Base-by-base conservation (phyloP, 2,888 invertebrate species). In the Pristionchus mayeri region DNA sequence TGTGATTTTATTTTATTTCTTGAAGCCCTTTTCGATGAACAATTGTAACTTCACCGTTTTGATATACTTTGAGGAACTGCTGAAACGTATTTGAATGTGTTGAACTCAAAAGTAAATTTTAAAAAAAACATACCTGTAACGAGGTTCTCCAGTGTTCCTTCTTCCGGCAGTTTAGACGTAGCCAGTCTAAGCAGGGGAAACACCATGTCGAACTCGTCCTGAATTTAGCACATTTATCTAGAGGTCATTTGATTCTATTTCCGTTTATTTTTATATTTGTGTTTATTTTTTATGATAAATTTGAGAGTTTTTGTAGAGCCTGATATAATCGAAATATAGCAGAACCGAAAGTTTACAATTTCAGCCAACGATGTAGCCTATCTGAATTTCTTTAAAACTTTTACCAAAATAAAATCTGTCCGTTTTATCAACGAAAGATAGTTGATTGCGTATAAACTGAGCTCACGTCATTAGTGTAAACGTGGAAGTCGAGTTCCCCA, bases 141-240 rank as follows among this genome's bases (percentile, higher is more conserved):
- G 0, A 88, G 85, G 30, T 86, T 84, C 11, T 86, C 84, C 57
- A 90, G 82, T n/a, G 83, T 84, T 16, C 90, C 90, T 78, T 90
- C 90, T 80, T 90, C 90, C 60, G 88, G 88, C 21, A 90, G 84
- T 82, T 89, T 89, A 37, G 86, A 86, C 11, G 90, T 88, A 24
- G 87, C 86, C 21, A 90, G 75, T 30, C 88, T 88, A 0, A 90
- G 84, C 13, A 86, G 83, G 7, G 89, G 89, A 67, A 85, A 89
- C 4, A 88, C 88, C 78, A 90, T 84, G 79, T 89, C 86, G 67
- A 86, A 81, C 0, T 81, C 84, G 40, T 90, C 84, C 89, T 89
- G 71, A 76, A 86, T 18, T n/a, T n/a, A n/a, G n/a, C n/a, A n/a
- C n/a, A n/a, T n/a, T n/a, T n/a, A n/a, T n/a, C n/a, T n/a, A n/a